A percentile compares a stretch with the other conserved stretches of the same genome.
These are phyloP conservation scores for Gavialis gangeticus DNA, from an alignment of 2,113 vertebrate species.

Conservation along the genomic window DNA sequence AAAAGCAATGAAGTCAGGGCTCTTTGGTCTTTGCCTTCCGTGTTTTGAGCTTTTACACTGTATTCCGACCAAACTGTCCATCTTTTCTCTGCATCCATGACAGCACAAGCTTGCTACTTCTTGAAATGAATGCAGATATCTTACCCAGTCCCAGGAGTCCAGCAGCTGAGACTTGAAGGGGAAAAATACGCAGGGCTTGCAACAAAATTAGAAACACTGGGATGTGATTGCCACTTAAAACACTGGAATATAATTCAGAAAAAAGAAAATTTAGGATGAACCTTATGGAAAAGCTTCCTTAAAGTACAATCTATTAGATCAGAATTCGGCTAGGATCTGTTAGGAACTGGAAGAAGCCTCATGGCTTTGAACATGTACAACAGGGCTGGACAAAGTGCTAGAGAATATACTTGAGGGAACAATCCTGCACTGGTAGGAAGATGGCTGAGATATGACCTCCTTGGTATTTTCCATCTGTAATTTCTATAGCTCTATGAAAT, in stretches of 20 bases:
- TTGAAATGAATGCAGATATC: background rate
- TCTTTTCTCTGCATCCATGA: background rate
- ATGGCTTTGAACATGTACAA: constrained; percentile 7
- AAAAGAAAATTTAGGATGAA: background rate
- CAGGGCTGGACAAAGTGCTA: background rate
- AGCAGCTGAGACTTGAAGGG: background rate
- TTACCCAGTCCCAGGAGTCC: background rate
- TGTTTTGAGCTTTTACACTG: background rate
- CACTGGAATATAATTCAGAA: background rate
- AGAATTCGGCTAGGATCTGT: background rate
- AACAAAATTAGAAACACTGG: background rate
- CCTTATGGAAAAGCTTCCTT: constrained; percentile 6
- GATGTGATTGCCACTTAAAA: background rate
- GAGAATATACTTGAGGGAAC: constrained; percentile 24
- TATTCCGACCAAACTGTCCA: background rate
- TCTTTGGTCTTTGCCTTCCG: background rate
- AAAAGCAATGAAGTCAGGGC: background rate
- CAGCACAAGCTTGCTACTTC: background rate
- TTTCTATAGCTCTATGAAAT: constrained; percentile 54
- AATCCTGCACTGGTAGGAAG: background rate
- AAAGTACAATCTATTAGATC: background rate
- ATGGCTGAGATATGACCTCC: constrained; percentile 36
- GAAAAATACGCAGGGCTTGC: background rate
- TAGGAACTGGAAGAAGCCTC: background rate
- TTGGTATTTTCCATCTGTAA: constrained; percentile 48